These are phyloP conservation scores for Quadroppia sp. DNA, from an alignment of 2,888 invertebrate species.

Conservation along the genomic window DNA sequence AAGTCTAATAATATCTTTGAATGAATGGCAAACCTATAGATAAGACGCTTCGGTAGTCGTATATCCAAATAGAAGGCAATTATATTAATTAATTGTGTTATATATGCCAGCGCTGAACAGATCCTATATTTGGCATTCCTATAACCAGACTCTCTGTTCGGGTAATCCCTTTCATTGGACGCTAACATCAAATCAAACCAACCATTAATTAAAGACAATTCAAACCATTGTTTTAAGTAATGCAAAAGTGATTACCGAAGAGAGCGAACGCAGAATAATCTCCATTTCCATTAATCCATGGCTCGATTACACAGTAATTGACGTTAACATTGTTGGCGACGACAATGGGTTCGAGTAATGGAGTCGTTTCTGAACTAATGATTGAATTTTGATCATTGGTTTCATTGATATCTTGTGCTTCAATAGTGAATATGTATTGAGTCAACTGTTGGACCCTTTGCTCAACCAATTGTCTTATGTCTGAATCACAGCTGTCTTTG, in stretches of 20 bases:
- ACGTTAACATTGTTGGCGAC: not conserved
- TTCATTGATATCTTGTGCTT: conserved; percentile 6
- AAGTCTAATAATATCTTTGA: not conserved
- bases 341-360: conserved; percentile 19
- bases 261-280: conserved; percentile 73
- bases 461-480: conserved; percentile 18
- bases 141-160: conserved; percentile 50
- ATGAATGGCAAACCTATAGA: conserved; percentile 32
- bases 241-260: conserved; percentile 56
- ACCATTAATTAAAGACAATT: not conserved
- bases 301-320: conserved; percentile 64
- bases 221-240: not conserved
- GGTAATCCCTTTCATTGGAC: conserved; percentile 28
- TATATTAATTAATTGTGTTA: conserved; percentile 75
- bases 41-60: conserved; percentile 64
- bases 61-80: conserved; percentile 78
- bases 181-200: conserved; percentile 4
- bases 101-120: conserved; percentile 75
- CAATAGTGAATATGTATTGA: conserved; percentile 41
- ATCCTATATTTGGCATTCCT: conserved; percentile 68
- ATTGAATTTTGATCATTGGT: not conserved
- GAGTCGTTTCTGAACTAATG: conserved; percentile 11
- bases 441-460: conserved; percentile 40
- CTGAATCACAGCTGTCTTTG: not conserved
- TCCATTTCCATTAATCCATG: conserved; percentile 74